A percentile compares a stretch with the other conserved stretches of the same genome.
phyloP scores from a whole-genome alignment of 2,113 vertebrate species.

The Ceuthmochares aereus region DNA sequence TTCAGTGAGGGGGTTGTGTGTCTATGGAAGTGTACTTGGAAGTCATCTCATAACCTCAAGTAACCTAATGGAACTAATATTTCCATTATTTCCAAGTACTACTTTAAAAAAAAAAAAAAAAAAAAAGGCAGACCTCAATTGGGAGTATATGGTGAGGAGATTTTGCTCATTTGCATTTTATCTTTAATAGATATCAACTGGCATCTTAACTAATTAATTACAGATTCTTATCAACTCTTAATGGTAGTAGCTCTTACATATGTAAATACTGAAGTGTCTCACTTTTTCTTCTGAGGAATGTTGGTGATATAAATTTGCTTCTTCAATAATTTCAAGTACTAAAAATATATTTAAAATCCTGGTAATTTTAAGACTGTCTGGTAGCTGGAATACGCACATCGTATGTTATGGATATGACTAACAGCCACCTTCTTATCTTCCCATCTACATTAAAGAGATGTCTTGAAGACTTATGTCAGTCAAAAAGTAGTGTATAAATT shows the following conservation, averaged over 20 bases:
- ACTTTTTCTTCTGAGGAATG: not conserved
- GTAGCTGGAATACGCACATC: not conserved
- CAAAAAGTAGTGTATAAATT: constrained; percentile 24
- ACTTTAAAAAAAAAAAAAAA: not conserved
- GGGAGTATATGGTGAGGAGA: not conserved
- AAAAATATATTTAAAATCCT: constrained; percentile 7
- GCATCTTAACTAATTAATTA: not conserved
- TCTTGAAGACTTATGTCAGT: constrained; percentile 4
- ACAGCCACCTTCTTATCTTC: constrained; percentile 13
- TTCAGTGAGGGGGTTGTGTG: no score
- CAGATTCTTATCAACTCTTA: not conserved
- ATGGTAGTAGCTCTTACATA: not conserved
- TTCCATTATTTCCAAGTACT: not conserved
- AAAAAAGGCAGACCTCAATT: not conserved
- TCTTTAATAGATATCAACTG: not conserved
- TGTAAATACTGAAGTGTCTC: not conserved
- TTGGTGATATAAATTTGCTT: not conserved
- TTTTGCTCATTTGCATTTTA: constrained; percentile 32
- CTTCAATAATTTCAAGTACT: constrained; percentile 2
- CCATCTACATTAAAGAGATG: not conserved
- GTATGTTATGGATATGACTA: not conserved
- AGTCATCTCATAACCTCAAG: not conserved
- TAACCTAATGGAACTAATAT: not conserved
- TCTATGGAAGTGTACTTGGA: not conserved
- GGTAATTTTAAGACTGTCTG: not conserved